Evolutionary conservation across 2,888 invertebrate species (phyloP).

Genomic region (Drosophila phalerata): DNA sequence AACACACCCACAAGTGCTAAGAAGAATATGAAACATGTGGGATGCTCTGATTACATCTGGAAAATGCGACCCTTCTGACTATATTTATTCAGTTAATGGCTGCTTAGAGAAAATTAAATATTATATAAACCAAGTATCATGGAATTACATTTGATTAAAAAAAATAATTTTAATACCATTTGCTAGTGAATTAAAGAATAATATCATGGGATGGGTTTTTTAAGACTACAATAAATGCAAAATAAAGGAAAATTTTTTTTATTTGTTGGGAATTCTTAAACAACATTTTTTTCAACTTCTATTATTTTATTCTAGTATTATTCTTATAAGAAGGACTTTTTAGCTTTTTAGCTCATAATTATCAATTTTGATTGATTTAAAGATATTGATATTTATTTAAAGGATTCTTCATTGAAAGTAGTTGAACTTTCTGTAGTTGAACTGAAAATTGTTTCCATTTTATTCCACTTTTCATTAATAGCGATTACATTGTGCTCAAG

Average conservation of each 20-base stretch:
- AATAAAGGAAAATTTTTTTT: neutral
- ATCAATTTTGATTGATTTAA: neutral
- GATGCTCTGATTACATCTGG: conserved; percentile 2
- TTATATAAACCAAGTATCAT: neutral
- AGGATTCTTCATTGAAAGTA: neutral
- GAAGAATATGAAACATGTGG: neutral
- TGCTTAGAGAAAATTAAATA: neutral
- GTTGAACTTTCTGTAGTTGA: conserved; percentile 10
- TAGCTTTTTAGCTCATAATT: neutral
- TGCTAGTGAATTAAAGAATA: neutral
- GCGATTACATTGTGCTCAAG: conserved; percentile 66
- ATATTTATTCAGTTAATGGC: conserved; percentile 9
- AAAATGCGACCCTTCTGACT: neutral
- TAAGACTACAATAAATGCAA: neutral
- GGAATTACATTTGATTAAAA: neutral
- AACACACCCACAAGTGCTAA: neutral
- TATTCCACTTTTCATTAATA: conserved; percentile 68
- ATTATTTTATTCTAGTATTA: neutral
- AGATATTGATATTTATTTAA: neutral
- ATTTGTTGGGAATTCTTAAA: neutral
- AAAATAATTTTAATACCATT: neutral
- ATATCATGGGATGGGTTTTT: too few species aligned
- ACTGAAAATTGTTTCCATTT: conserved; percentile 24
- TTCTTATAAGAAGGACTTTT: neutral
- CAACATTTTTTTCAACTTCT: neutral